Base-by-base conservation (phyloP, 2,113 vertebrate species). In the Pseudopodoces humilis region DNA sequence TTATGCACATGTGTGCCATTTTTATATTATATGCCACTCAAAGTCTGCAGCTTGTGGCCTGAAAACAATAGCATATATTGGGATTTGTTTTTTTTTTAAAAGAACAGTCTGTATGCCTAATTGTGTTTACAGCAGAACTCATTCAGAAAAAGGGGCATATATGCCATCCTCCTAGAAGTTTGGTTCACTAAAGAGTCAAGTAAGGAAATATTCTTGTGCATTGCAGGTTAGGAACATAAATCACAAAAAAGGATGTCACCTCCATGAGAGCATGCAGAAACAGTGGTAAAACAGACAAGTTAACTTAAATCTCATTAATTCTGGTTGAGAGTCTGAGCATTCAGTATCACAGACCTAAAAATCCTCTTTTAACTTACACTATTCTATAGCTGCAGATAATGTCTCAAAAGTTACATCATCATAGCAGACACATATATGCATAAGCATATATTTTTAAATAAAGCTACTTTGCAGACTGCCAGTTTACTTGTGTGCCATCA, bases 241-340 rank as follows among this genome's bases (percentile, higher is more conserved):
- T 15, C 62, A 52, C 24, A n/a, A 65, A 46, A 30, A 77, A 37
- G 6, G 24, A 52, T 28, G 20, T 16, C 37, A 63, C 20, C 7
- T 33, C 17, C 0, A 0, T 15, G 9, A 81, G 1, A 62, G 9
- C 15, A 56, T 8, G 7, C 13, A 41, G 58, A 18, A 16, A 44
- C 28, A 65, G 24, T 3, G 2, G 22, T 49, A 90, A 68, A 89
- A 87, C 18, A 72, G 50, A 56, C 3, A 39, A 65, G 35, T 19
- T 25, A 87, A 84, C 27, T 44, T 47, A 30, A 7, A 64, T 60
- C 35, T 74, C 46, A 52, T 60, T 69, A 62, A 69, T 62, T 70
- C 31, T 69, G 3, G 7, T 24, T 43, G 8, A 44, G 30, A 52
- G 77, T 35, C 18, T 52, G 18, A 87, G 77, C 17, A 65, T n/a